Evolutionary conservation across 2,888 invertebrate genomes (phyloP).

Genomic region (Andrena praecox): DNA sequence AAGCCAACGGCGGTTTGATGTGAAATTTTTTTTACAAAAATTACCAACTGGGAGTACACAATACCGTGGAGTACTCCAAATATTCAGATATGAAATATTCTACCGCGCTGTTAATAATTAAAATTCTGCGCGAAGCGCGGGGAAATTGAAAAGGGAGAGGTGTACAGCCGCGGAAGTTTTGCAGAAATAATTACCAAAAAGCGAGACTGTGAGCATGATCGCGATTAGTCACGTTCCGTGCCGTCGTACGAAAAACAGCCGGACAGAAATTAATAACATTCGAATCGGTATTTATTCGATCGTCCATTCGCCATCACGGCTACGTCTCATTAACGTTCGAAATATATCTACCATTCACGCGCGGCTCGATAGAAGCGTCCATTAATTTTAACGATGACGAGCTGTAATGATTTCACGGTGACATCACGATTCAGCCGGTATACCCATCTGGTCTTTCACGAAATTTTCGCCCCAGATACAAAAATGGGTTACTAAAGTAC

Average conservation of each 20-base stretch:
- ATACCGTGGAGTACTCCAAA: too few species aligned
- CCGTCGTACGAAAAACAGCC: not conserved
- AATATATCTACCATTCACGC: constrained; percentile 17
- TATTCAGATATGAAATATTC: too few species aligned
- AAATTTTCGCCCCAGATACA: constrained; percentile 19
- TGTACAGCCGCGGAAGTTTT: not conserved
- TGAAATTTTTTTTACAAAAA: too few species aligned
- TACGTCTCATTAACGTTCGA: constrained; percentile 48
- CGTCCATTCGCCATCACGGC: constrained; percentile 29
- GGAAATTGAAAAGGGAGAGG: not conserved
- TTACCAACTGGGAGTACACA: too few species aligned
- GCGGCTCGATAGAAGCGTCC: constrained; percentile 32
- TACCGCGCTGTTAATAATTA: not conserved
- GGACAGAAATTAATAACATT: constrained; percentile 33
- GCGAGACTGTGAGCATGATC: not conserved
- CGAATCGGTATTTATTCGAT: constrained; percentile 23
- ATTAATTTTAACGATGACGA: constrained; percentile 51
- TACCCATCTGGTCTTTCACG: not conserved
- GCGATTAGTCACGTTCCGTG: constrained; percentile 1
- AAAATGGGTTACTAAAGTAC: constrained; percentile 11
- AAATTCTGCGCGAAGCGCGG: not conserved
- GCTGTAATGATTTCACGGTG: constrained; percentile 42
- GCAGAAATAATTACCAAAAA: not conserved
- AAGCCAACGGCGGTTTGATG: too few species aligned
- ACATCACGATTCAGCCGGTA: constrained; percentile 11